Evolutionary conservation across 2,888 invertebrate species (phyloP).

Genomic region (Mechanitis mazaeus): DNA sequence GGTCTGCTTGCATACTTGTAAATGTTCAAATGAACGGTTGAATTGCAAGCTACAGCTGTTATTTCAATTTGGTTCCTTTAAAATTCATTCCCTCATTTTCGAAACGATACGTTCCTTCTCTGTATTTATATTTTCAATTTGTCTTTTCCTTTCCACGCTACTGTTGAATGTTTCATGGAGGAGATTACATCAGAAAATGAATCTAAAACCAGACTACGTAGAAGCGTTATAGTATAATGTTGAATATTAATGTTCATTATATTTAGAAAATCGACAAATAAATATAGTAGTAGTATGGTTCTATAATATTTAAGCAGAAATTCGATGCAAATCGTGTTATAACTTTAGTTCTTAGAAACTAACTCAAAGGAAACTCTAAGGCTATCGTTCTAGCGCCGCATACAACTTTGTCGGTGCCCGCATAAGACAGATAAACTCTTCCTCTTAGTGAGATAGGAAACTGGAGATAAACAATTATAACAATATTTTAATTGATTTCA

Average conservation of each 20-base stretch:
- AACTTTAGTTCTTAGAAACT: conserved; percentile 5
- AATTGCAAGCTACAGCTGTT: conserved; percentile 18
- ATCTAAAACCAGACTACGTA: too few species aligned
- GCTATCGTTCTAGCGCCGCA: conserved; percentile 9
- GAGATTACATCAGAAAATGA: background rate
- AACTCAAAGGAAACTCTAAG: conserved; percentile 13
- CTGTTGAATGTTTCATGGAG: background rate
- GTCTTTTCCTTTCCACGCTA: conserved; percentile 17
- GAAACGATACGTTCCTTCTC: conserved; percentile 24
- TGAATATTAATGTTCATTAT: too few species aligned
- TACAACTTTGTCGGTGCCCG: conserved; percentile 17
- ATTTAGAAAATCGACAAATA: background rate
- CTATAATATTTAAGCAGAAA: conserved; percentile 6
- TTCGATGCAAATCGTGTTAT: conserved; percentile 12
- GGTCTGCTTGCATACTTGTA: conserved; percentile 14
- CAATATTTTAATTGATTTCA: too few species aligned
- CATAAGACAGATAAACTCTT: conserved; percentile 15
- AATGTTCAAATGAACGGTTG: conserved; percentile 12
- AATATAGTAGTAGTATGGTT: background rate
- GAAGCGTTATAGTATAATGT: too few species aligned
- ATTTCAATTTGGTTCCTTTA: conserved; percentile 42
- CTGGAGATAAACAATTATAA: background rate
- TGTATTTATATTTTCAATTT: conserved; percentile 19
- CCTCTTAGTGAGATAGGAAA: conserved; percentile 4
- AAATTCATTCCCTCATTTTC: conserved; percentile 40